Percentiles rank a stretch among this genome's conserved stretches.
These are phyloP conservation scores for Rhynchotus rufescens DNA, from an alignment of 2,797 vertebrate genomes.

Conservation along the genomic window DNA sequence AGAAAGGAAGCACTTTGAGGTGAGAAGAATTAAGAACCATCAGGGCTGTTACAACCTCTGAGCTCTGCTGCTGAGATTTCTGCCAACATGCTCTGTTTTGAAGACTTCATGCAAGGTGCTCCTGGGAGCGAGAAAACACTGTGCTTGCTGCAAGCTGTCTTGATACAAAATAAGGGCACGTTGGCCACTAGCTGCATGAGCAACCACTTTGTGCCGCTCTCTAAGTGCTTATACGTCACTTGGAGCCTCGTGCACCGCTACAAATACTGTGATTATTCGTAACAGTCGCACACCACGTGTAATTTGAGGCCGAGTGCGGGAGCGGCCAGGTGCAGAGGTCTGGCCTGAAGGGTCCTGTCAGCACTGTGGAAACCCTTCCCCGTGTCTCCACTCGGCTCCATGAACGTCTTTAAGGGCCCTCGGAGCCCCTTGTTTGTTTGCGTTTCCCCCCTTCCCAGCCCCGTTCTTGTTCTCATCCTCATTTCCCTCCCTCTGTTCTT, in stretches of 20 bases:
- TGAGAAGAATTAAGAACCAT: constrained; percentile 46
- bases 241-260: constrained; percentile 53
- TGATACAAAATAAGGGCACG: constrained; percentile 54
- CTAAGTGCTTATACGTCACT: constrained; percentile 56
- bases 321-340: constrained; percentile 21
- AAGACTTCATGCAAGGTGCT: constrained; percentile 35
- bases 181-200: constrained; percentile 51
- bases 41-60: neutral
- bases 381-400: too few species aligned
- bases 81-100: constrained; percentile 41
- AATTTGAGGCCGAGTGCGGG: constrained; percentile 43
- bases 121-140: constrained; percentile 53
- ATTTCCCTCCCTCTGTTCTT: neutral
- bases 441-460: neutral
- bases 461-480: neutral
- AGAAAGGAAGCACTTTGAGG: neutral
- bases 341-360: constrained; percentile 21
- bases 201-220: constrained; percentile 55
- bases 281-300: constrained; percentile 41
- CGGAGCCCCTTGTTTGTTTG: neutral
- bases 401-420: neutral
- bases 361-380: too few species aligned
- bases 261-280: constrained; percentile 60
- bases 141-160: constrained; percentile 38
- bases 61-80: constrained; percentile 41